Evolutionary conservation across 1,140 invertebrate genomes (phyloP), one percentile per base, ranked within the genome.

Genomic region (Pogonomyrmex californicus): DNA sequence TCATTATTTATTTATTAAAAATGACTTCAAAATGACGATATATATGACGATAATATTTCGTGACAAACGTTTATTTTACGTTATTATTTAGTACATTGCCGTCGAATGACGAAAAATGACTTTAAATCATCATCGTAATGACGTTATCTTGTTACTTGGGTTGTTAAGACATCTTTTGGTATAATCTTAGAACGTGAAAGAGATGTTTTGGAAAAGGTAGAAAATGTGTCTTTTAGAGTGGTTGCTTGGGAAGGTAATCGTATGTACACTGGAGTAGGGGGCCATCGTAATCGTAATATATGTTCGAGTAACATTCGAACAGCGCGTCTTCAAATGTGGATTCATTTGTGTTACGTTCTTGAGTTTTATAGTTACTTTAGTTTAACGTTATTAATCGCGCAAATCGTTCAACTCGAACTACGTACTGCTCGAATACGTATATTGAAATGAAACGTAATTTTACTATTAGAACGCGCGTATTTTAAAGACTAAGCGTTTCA

Each of bases 311-410:
- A 77, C n/a, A 76, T 10, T 76, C 23, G 44, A 56, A 23, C 23
- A 23, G 23, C 23, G 41, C 58, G 56, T 77, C 66, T 63, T 68
- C 47, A 70, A 87, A 85, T 23, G 71, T 63, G 54, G 76, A 49
- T 30, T 77, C 33, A 65, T 41, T 62, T 68, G 83, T 47, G 56
- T 71, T 17, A 49, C 63, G 65, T 49, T 78, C 56, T 75, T 71
- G 17, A 78, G 49, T 14, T 51, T 60, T 12, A 33, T 17, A 54
- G 47, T 47, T 86, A 36, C 17, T 47, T 38, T 23, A 63, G 5
- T 63, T 66, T 63, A 12, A 47, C 23, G 5, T 49, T 14, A 44
- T 17, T 49, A 23, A 85, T 30, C 62, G 44, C 9, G 2, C 30
- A 51, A 36, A 14, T 9, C 23, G 10, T n/a, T 44, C 9, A n/a